These are phyloP conservation scores for Vesta saturnalis DNA, from an alignment of 2,888 invertebrate species.

Conservation along the genomic window DNA sequence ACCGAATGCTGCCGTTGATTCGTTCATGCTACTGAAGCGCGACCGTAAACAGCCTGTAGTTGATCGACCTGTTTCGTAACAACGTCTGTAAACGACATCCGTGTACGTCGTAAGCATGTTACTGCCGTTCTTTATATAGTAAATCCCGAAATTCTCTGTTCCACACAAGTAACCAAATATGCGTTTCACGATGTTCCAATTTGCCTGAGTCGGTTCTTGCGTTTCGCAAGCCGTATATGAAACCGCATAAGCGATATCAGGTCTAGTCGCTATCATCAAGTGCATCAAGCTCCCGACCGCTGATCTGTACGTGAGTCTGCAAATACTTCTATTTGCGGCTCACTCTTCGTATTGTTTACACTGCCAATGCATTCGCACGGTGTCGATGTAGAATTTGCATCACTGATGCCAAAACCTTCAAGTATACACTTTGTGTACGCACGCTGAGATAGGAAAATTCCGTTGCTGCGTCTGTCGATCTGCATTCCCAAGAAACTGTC, in stretches of 20 bases:
- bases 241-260: background rate
- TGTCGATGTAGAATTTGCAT: constrained; percentile 24
- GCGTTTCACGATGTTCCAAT: background rate
- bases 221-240: background rate
- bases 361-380: background rate
- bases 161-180: constrained; percentile 3
- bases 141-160: background rate
- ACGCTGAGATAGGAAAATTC: constrained; percentile 24
- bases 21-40: no score
- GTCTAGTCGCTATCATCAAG: background rate
- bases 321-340: background rate
- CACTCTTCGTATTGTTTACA: background rate
- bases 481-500: constrained; percentile 5
- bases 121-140: background rate
- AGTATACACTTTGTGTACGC: constrained; percentile 26
- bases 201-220: constrained; percentile 3
- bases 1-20: no score
- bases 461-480: background rate
- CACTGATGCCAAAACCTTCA: constrained; percentile 25
- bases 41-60: no score
- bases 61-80: no score
- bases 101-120: background rate
- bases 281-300: background rate
- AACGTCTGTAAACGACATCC: no score
- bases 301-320: background rate